phyloP scores from a whole-genome alignment of 2,888 invertebrate species.

The Trypoxylon attenuatum region DNA sequence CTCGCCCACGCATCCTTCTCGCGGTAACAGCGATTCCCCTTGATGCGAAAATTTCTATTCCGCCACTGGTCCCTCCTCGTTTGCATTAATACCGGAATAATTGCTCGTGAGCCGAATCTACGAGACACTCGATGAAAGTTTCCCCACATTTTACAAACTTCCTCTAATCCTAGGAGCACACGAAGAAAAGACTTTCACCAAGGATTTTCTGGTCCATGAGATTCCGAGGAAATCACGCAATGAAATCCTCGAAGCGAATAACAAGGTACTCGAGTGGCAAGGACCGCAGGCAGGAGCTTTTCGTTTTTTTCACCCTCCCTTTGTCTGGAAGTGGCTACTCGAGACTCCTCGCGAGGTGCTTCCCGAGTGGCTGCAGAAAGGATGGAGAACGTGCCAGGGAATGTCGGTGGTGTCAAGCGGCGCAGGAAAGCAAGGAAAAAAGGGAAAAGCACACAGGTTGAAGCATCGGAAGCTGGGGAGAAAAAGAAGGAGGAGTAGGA shows the following conservation, averaged over 20 bases:
- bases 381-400: constrained; percentile 50
- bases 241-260: constrained; percentile 31
- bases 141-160: too few species aligned
- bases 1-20: constrained; percentile 41
- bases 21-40: constrained; percentile 14
- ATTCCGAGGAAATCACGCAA: constrained; percentile 22
- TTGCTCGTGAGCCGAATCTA: neutral
- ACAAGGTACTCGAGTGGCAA: constrained; percentile 13
- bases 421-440: constrained; percentile 11
- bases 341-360: constrained; percentile 6
- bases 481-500: neutral
- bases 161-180: constrained; percentile 8
- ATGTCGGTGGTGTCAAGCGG: constrained; percentile 38
- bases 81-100: neutral
- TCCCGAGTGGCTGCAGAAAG: constrained; percentile 30
- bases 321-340: constrained; percentile 41
- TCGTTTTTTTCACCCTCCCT: constrained; percentile 19
- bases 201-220: neutral
- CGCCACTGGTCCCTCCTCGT: neutral
- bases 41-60: constrained; percentile 22
- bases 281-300: constrained; percentile 14
- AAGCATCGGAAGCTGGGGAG: neutral
- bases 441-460: neutral
- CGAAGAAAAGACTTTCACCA: constrained; percentile 6
- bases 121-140: too few species aligned